phyloP scores from a whole-genome alignment of 2,113 vertebrate genomes.

The Toxotes chatareus region DNA sequence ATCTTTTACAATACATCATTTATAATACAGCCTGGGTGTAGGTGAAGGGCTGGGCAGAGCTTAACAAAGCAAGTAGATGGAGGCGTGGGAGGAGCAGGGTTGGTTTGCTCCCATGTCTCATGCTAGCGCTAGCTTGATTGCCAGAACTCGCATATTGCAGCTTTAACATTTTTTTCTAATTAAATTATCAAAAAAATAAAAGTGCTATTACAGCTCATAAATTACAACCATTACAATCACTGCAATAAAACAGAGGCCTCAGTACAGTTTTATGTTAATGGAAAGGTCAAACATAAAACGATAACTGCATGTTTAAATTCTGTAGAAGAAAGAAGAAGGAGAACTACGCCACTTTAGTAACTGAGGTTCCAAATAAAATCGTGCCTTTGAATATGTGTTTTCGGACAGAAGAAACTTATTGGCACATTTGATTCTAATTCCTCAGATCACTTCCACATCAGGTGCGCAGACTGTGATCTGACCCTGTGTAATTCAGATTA shows the following conservation, averaged over 20 bases:
- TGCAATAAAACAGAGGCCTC: not conserved
- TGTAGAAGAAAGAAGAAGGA: not conserved
- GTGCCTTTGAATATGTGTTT: conserved; percentile 38
- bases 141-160: not conserved
- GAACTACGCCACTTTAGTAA: not conserved
- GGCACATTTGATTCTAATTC: conserved; percentile 34
- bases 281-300: not conserved
- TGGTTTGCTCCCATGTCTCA: too few relatives aligned
- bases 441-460: conserved; percentile 17
- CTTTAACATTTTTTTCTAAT: too few relatives aligned
- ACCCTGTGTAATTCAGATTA: conserved; percentile 51
- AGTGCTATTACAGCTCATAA: not conserved
- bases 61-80: not conserved
- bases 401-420: not conserved
- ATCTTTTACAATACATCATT: too few relatives aligned
- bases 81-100: too few relatives aligned
- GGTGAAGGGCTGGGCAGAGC: not conserved
- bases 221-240: not conserved
- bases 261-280: not conserved
- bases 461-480: conserved; percentile 25
- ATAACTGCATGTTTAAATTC: not conserved
- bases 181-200: not conserved
- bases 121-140: too few relatives aligned
- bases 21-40: not conserved
- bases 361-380: not conserved